Conservation (phyloP, 2,888 invertebrate species). For the Fragum whitleyi region DNA sequence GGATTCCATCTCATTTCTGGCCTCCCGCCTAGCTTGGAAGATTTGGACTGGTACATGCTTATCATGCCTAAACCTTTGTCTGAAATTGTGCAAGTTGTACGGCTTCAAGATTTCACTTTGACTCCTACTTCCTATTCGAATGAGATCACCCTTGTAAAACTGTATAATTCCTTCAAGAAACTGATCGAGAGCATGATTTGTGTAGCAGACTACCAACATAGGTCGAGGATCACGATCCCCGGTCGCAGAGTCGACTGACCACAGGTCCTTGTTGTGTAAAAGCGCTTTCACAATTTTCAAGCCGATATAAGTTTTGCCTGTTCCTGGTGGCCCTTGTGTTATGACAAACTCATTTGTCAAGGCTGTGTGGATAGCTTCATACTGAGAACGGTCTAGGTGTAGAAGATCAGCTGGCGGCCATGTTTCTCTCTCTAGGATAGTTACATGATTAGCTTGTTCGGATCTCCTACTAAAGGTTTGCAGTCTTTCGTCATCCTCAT, state of each 20-base stretch:
- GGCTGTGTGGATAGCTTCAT: slow-evolving; percentile 77
- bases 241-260: slow-evolving; percentile 78
- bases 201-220: slow-evolving; percentile 84
- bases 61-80: slow-evolving; percentile 52
- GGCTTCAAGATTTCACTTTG: slow-evolving; percentile 73
- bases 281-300: slow-evolving; percentile 89
- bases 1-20: slow-evolving; percentile 62
- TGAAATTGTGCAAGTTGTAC: slow-evolving; percentile 58
- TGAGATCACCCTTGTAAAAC: slow-evolving; percentile 74
- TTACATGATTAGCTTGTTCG: slow-evolving; percentile 39
- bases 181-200: slow-evolving; percentile 85
- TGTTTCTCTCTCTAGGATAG: slow-evolving; percentile 29
- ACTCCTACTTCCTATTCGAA: slow-evolving; percentile 82
- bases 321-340: slow-evolving; percentile 91
- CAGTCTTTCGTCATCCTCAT: neutral
- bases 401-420: slow-evolving; percentile 71
- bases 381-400: slow-evolving; percentile 81
- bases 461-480: slow-evolving; percentile 51
- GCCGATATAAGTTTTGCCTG: slow-evolving; percentile 93
- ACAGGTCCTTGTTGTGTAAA: slow-evolving; percentile 87
- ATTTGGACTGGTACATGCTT: slow-evolving; percentile 51
- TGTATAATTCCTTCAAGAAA: slow-evolving; percentile 83
- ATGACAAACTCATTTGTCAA: slow-evolving; percentile 81
- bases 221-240: slow-evolving; percentile 73
- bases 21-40: slow-evolving; percentile 52